Conservation (phyloP, 2,797 vertebrate genomes). For the Peromyscus eremicus region DNA sequence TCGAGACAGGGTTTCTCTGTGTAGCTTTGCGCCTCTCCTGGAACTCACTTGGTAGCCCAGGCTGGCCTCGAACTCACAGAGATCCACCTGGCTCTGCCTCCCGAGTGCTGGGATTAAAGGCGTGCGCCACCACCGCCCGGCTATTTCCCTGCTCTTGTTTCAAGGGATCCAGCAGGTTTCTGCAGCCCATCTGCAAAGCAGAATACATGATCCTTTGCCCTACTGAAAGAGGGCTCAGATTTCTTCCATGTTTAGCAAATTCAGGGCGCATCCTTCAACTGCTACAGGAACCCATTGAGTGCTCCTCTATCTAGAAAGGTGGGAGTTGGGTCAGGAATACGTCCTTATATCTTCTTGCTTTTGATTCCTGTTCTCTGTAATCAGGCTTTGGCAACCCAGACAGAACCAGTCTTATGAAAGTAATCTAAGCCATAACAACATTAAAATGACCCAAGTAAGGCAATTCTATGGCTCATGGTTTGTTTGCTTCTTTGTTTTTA, state of each 20-base stretch:
- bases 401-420: neutral
- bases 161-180: fast-evolving
- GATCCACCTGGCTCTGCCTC: too few species aligned
- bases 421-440: neutral
- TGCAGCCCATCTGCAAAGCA: neutral
- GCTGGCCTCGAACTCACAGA: too few species aligned
- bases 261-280: neutral
- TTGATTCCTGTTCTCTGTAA: neutral
- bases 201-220: neutral
- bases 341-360: neutral
- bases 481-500: neutral
- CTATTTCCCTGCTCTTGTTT: neutral
- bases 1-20: too few species aligned
- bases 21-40: too few species aligned
- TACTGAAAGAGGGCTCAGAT: neutral
- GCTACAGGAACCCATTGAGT: neutral
- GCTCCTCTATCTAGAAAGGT: neutral
- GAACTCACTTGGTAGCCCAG: too few species aligned
- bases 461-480: neutral
- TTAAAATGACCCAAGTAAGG: neutral
- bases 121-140: too few species aligned
- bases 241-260: neutral
- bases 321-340: neutral
- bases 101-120: too few species aligned
- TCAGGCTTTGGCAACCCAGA: neutral